phyloP scores from a whole-genome alignment of 37 sponge, comb jelly and placozoan species.

The Axinella damicornis region DNA sequence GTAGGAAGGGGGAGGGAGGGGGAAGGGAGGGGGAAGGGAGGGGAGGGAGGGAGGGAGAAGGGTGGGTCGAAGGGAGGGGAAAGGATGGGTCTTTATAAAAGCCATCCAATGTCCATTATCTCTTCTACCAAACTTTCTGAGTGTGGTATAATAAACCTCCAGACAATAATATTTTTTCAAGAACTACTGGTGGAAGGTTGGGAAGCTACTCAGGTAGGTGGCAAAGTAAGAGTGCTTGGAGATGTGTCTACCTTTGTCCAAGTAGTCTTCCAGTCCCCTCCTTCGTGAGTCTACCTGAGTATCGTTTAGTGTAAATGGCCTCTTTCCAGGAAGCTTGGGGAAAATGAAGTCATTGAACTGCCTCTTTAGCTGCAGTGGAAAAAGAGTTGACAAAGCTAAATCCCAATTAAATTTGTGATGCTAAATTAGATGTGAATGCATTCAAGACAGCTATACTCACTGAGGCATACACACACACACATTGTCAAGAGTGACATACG shows the following conservation, averaged over 20 bases:
- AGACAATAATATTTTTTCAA: too few relatives aligned
- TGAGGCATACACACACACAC: too few relatives aligned
- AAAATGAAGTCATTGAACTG: conserved; percentile 87
- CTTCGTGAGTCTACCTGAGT: conserved; percentile 88
- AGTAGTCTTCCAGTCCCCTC: conserved; percentile 85
- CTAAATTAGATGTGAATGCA: too few relatives aligned
- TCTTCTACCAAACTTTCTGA: too few relatives aligned
- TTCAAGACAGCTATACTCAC: too few relatives aligned
- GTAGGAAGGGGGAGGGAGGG: neutral
- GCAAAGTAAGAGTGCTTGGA: neutral
- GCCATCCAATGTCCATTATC: too few relatives aligned
- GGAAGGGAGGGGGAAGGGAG: neutral
- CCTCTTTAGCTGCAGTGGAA: conserved; percentile 81
- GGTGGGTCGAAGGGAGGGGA: neutral
- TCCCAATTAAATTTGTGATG: too few relatives aligned
- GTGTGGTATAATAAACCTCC: too few relatives aligned
- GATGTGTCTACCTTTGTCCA: conserved; percentile 82
- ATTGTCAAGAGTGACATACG: too few relatives aligned
- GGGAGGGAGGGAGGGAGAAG: too few relatives aligned
- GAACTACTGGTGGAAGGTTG: too few relatives aligned
- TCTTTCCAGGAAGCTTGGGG: conserved; percentile 94
- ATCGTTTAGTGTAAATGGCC: conserved; percentile 91
- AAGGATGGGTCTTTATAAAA: too few relatives aligned
- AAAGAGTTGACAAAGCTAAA: neutral
- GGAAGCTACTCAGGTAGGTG: conserved; percentile 2